Evolutionary conservation across 2,888 invertebrate species (phyloP), one percentile per base, ranked within the genome.

Genomic region (Rhamphomyia laevipes): DNA sequence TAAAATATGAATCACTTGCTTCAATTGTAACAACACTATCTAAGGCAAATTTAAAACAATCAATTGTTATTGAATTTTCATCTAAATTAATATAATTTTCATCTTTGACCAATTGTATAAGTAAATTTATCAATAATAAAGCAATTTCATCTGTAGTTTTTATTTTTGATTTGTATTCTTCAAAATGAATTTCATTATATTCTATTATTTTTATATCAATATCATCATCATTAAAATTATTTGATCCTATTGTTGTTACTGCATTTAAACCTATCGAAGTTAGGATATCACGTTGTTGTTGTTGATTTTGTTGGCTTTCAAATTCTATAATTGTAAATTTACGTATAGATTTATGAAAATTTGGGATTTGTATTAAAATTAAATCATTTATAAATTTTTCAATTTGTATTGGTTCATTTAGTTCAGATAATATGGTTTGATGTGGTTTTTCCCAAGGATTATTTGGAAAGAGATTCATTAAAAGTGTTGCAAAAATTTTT

Each of bases 381-480:
- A 67, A 59, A 43, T 58, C 60, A 15, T 53, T 57, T 17, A 68
- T 57, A 47, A 64, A 65, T 21, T 61, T 59, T 7, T 57, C 53
- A 33, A 66, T 56, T 30, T 57, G 56, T 9, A 53, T 57, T 2
- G 58, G 35, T 4, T 55, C 46, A n/a, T 51, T 43, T 12, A 66
- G 51, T 16, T 55, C 47, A 27, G 23, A 9, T n/a, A 35, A 35
- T 35, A 9, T 35, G 4, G n/a, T 13, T 15, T 42, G n/a, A n/a
- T 9, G 21, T 40, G 60, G 55, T 4, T 59, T 52, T 43, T 63
- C 61, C 71, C 71, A 71, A 23, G 60, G 60, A 51, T 65, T 64
- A 50, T 65, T 66, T 37, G 71, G 71, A 53, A 71, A 71, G 40
- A 70, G 55, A 55, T 68, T 69, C 16, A 68, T 64, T 53, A 70